Evolutionary conservation across 2,797 vertebrate species (phyloP).

Genomic region (Amphiprion clarkii): DNA sequence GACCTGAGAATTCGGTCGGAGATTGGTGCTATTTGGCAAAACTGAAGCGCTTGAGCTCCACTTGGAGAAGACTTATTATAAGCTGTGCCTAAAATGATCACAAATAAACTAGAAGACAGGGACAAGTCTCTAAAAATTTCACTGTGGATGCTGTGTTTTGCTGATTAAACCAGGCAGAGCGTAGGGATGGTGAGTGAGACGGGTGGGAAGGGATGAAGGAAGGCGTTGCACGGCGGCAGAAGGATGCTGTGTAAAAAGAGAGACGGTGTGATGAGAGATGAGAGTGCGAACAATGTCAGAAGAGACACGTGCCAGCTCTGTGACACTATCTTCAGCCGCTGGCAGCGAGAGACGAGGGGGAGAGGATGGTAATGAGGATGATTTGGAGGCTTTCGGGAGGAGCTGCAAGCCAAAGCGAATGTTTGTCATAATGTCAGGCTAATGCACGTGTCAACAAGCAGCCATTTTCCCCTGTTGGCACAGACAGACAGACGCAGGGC

Average conservation of each 20-base stretch:
- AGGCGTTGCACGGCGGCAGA: constrained; percentile 17
- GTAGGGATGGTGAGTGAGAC: constrained; percentile 14
- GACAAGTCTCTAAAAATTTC: constrained; percentile 20
- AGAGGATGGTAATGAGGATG: constrained; percentile 48
- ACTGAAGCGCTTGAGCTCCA: constrained; percentile 17
- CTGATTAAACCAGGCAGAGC: background rate
- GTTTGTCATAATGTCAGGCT: constrained; percentile 62
- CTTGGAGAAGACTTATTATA: constrained; percentile 37
- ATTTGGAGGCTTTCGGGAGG: constrained; percentile 39
- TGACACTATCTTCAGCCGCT: constrained; percentile 41
- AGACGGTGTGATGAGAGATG: constrained; percentile 29
- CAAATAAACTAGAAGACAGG: constrained; percentile 3
- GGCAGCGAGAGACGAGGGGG: constrained; percentile 11
- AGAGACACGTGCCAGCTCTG: constrained; percentile 31
- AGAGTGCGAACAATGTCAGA: constrained; percentile 32
- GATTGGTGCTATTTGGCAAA: constrained; percentile 24
- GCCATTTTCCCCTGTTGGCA: constrained; percentile 15
- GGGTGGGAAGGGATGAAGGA: constrained; percentile 4
- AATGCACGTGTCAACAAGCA: constrained; percentile 57
- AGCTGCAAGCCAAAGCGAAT: constrained; percentile 29
- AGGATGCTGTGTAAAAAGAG: constrained; percentile 13
- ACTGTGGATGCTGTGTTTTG: background rate
- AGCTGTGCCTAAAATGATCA: constrained; percentile 42
- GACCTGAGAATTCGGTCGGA: constrained; percentile 35
- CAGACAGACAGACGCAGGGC: constrained; percentile 1